A percentile compares a stretch with the other conserved stretches of the same genome.
phyloP scores from a whole-genome alignment of 2,113 vertebrate genomes.

The Mus pahari region DNA sequence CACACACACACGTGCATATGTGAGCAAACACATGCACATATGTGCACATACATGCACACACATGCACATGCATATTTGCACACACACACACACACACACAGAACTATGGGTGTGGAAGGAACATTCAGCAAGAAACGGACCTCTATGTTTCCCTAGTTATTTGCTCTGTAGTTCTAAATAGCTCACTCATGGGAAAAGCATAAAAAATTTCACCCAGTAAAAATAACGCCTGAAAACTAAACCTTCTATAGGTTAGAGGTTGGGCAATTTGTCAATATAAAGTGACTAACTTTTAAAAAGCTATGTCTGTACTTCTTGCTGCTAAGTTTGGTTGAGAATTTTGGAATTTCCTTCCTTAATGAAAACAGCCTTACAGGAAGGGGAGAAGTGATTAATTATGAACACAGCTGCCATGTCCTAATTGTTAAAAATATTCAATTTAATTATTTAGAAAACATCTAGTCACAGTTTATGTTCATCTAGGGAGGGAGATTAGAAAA shows the following conservation, averaged over 20 bases:
- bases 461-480: conserved; percentile 71
- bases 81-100: not conserved
- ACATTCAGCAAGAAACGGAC: not conserved
- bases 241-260: not conserved
- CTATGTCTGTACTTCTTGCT: not conserved
- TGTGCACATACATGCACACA: not conserved
- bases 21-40: not conserved
- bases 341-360: conserved; percentile 44
- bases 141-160: not conserved
- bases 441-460: conserved; percentile 79
- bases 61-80: not conserved
- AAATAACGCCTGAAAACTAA: not conserved
- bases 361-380: conserved; percentile 45
- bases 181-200: not conserved
- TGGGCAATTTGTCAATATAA: not conserved
- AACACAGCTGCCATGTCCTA: conserved; percentile 60
- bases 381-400: conserved; percentile 48
- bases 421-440: conserved; percentile 75
- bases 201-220: not conserved
- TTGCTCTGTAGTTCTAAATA: not conserved
- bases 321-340: conserved; percentile 47
- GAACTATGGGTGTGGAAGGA: not conserved
- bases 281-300: not conserved
- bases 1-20: not conserved
- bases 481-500: conserved; percentile 62